Conservation (phyloP, 1,140 invertebrate genomes). For the Drosophila serrata region DNA sequence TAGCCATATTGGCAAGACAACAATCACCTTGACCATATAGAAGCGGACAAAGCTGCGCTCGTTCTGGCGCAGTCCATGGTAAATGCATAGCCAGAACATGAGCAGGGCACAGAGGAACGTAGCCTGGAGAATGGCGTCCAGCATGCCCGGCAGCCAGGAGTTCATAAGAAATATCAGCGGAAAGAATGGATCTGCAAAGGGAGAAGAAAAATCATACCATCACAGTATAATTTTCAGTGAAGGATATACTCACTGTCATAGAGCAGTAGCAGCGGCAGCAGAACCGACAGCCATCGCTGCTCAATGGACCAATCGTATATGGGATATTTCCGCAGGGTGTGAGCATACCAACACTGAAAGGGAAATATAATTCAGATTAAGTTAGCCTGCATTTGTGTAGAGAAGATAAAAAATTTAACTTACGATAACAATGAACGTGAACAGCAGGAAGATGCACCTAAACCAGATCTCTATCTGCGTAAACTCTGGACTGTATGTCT, state of each 20-base stretch:
- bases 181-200: slow-evolving; percentile 95
- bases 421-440: slow-evolving; percentile 95
- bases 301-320: slow-evolving; percentile 98
- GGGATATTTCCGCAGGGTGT: slow-evolving; percentile 94
- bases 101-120: slow-evolving; percentile 95
- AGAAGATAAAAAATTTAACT: slow-evolving; percentile 59
- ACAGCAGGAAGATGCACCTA: slow-evolving; percentile 95
- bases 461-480: slow-evolving; percentile 99
- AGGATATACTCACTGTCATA: slow-evolving; percentile 92
- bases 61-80: slow-evolving; percentile 97
- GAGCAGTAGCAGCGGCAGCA: slow-evolving; percentile 95
- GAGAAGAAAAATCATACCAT: neutral
- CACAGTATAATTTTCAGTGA: neutral
- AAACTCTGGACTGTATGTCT: slow-evolving; percentile 97
- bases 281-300: slow-evolving; percentile 97
- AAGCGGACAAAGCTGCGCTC: slow-evolving; percentile 94
- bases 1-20: slow-evolving; percentile 95
- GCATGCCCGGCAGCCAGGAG: slow-evolving; percentile 95
- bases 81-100: slow-evolving; percentile 95
- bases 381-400: neutral
- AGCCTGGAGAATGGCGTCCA: slow-evolving; percentile 96
- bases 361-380: slow-evolving; percentile 50
- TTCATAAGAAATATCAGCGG: slow-evolving; percentile 95
- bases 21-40: slow-evolving; percentile 95
- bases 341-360: slow-evolving; percentile 95